These are phyloP conservation scores for Onthophagus sagittarius DNA, from an alignment of 2,888 invertebrate genomes.

Conservation along the genomic window DNA sequence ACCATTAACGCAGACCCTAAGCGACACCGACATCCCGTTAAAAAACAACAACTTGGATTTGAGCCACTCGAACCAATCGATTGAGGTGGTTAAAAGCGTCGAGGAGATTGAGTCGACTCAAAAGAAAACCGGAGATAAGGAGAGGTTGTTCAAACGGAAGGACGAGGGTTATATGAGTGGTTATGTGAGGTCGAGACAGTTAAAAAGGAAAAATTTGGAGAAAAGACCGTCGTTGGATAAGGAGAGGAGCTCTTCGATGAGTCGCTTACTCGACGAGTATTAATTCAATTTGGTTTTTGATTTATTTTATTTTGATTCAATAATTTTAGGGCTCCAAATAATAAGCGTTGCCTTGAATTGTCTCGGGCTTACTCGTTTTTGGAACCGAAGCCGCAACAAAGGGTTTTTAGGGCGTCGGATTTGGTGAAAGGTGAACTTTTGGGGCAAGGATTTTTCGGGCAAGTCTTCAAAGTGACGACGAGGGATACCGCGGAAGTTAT, in stretches of 20 bases:
- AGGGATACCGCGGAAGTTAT: constrained; percentile 87
- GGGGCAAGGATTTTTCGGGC: constrained; percentile 93
- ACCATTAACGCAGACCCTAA: constrained; percentile 48
- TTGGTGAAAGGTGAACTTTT: constrained; percentile 83
- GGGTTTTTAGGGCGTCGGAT: constrained; percentile 89
- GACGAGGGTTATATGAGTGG: constrained; percentile 61
- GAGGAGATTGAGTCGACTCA: constrained; percentile 13
- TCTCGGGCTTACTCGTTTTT: constrained; percentile 85
- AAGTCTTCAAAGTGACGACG: constrained; percentile 88
- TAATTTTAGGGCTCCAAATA: constrained; percentile 47
- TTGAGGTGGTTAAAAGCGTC: constrained; percentile 6
- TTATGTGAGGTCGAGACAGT: constrained; percentile 57
- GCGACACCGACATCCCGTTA: constrained; percentile 47
- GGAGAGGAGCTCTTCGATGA: constrained; percentile 83
- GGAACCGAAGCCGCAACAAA: constrained; percentile 59
- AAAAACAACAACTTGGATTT: constrained; percentile 25
- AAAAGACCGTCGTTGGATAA: constrained; percentile 55
- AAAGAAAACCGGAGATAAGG: constrained; percentile 47
- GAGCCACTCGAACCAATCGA: constrained; percentile 12
- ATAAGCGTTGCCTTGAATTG: constrained; percentile 56
- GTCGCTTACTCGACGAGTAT: constrained; percentile 74
- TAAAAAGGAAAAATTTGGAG: constrained; percentile 53
- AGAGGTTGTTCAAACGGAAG: constrained; percentile 53
- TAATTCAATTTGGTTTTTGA: no score
- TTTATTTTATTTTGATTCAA: constrained; percentile 23